phyloP scores from a whole-genome alignment of 2,113 vertebrate species.

The Vimba vimba region DNA sequence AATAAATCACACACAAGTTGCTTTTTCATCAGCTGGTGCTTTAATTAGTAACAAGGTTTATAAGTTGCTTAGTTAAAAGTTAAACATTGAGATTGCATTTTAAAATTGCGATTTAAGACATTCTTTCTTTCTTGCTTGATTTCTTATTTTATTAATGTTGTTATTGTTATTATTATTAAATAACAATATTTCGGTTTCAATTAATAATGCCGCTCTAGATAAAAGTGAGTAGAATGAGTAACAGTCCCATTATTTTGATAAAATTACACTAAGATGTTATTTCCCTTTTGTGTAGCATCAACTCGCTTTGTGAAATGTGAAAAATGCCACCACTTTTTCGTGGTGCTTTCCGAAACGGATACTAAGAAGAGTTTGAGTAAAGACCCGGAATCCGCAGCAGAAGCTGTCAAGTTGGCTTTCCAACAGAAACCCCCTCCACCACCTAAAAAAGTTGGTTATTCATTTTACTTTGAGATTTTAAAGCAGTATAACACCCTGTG shows the following conservation, averaged over 20 bases:
- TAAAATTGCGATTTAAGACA: not conserved
- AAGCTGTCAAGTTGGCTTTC: conserved; percentile 89
- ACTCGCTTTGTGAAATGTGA: conserved; percentile 92
- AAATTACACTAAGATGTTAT: not conserved
- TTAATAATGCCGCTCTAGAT: not conserved
- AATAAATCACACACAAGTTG: conserved; percentile 34
- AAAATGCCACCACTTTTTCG: conserved; percentile 92
- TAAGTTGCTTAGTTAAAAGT: not conserved
- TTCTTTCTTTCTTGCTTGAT: not conserved
- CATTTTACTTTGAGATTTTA: conserved; percentile 2
- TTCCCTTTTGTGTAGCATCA: conserved; percentile 74
- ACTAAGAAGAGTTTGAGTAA: conserved; percentile 88
- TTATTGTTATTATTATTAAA: not conserved
- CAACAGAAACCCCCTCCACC: conserved; percentile 89
- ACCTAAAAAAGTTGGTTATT: conserved; percentile 82
- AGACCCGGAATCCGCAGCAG: conserved; percentile 86
- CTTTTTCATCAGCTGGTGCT: not conserved
- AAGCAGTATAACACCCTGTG: no score
- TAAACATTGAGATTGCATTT: not conserved
- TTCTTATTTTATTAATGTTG: not conserved
- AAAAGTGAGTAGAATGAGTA: no score
- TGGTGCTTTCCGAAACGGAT: conserved; percentile 89
- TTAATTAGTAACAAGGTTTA: conserved; percentile 13
- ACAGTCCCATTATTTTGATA: not conserved
- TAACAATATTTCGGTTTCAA: no score